A percentile compares a stretch with the other conserved stretches of the same genome.
Evolutionary conservation across 2,797 vertebrate species (phyloP).

Genomic region (Channa striata): DNA sequence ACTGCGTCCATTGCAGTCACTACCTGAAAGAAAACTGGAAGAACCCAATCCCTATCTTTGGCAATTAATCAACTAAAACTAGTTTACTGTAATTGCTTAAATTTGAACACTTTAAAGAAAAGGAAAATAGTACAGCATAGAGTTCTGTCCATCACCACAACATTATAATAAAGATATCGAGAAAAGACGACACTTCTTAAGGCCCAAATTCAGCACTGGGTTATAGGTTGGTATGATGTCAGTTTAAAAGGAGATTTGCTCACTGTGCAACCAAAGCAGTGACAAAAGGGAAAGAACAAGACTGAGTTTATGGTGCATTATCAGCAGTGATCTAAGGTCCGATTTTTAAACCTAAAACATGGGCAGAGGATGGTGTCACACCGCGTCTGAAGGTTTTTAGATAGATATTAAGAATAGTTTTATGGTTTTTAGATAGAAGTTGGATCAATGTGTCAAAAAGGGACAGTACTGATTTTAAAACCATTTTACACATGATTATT

Average conservation of each 20-base stretch:
- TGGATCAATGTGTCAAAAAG: too few relatives aligned
- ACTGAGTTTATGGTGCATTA: not conserved
- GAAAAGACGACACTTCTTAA: not conserved
- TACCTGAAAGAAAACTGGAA: constrained; percentile 20
- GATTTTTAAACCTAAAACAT: too few relatives aligned
- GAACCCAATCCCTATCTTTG: not conserved
- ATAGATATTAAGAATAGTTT: too few relatives aligned
- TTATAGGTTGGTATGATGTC: constrained; percentile 17
- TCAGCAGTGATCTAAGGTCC: not conserved
- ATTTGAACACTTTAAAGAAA: constrained; percentile 13
- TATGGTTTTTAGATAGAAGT: too few relatives aligned
- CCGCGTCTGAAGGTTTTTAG: too few relatives aligned
- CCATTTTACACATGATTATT: too few relatives aligned
- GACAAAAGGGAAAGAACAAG: not conserved
- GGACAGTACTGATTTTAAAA: too few relatives aligned
- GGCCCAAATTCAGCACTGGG: not conserved
- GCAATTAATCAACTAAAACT: constrained; percentile 40
- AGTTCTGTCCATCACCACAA: not conserved
- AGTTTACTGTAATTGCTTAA: not conserved
- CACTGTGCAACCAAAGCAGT: not conserved
- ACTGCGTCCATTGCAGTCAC: constrained; percentile 26
- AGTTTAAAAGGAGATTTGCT: not conserved
- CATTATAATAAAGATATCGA: not conserved
- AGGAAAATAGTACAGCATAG: constrained; percentile 18
- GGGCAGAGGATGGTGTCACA: too few relatives aligned